Percentiles rank a stretch among this genome's conserved stretches.
Evolutionary conservation across 2,888 invertebrate species (phyloP).

Genomic region (Caenorhabditis sp.): DNA sequence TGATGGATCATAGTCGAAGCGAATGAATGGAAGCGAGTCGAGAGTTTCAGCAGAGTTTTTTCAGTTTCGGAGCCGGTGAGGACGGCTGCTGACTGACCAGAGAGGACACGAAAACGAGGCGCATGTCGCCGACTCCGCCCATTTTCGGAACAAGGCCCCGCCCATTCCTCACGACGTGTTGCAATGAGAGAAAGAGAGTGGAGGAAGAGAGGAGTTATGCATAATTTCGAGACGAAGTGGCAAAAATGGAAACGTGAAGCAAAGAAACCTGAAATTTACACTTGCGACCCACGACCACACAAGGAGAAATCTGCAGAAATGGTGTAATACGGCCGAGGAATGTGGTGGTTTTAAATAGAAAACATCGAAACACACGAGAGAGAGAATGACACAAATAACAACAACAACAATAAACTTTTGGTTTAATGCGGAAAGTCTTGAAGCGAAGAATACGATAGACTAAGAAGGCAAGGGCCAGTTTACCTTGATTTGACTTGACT

Average conservation of each 20-base stretch:
- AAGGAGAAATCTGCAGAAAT: constrained; percentile 28
- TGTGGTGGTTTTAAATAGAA: background rate
- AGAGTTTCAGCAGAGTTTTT: constrained; percentile 21
- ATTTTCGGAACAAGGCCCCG: constrained; percentile 42
- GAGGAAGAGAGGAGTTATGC: constrained; percentile 39
- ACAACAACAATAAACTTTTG: constrained; percentile 19
- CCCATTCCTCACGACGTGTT: constrained; percentile 26
- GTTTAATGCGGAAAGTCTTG: no score
- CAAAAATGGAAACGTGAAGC: no score
- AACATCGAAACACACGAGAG: constrained; percentile 5
- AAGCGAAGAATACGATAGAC: background rate
- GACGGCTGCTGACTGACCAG: constrained; percentile 45
- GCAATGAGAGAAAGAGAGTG: constrained; percentile 18
- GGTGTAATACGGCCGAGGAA: constrained; percentile 31
- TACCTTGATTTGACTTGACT: no score
- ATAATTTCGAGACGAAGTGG: constrained; percentile 33
- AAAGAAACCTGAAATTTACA: constrained; percentile 54
- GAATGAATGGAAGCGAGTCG: background rate
- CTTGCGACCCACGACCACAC: no score
- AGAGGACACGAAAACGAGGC: constrained; percentile 46
- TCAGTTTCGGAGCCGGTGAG: constrained; percentile 37
- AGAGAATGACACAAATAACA: constrained; percentile 2
- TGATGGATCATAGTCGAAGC: constrained; percentile 62
- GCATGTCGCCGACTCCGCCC: constrained; percentile 41
- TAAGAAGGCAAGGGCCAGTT: no score